Evolutionary conservation across 2,797 vertebrate genomes (phyloP).

Genomic region (Serranus cabrilla): DNA sequence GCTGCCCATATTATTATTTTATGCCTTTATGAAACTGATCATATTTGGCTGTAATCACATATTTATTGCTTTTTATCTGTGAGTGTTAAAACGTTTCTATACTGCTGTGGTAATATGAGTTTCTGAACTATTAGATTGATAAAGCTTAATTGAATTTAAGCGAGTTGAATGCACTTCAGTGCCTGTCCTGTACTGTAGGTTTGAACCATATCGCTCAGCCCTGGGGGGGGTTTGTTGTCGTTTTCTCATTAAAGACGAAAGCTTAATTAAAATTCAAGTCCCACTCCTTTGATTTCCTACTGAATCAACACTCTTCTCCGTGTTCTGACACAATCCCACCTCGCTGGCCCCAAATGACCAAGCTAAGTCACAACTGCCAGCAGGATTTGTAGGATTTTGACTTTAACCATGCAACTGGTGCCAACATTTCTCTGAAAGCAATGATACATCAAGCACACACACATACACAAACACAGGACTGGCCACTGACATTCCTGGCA

Average conservation of each 20-base stretch:
- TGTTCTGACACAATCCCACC: slow-evolving; percentile 17
- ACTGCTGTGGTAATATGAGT: no score
- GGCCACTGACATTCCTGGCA: slow-evolving; percentile 28
- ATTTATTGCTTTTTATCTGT: no score
- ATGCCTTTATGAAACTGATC: no score
- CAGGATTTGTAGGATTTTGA: slow-evolving; percentile 40
- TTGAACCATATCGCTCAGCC: no score
- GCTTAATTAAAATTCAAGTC: background rate
- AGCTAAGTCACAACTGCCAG: slow-evolving; percentile 6
- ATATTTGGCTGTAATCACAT: no score
- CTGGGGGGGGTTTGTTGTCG: background rate
- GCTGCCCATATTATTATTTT: no score
- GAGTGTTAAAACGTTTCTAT: no score
- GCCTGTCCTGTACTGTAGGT: no score
- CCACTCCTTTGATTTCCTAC: slow-evolving; percentile 1
- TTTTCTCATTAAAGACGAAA: background rate
- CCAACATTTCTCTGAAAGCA: slow-evolving; percentile 38
- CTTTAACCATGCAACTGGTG: slow-evolving; percentile 27
- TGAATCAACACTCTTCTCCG: background rate
- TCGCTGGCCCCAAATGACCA: slow-evolving; percentile 22
- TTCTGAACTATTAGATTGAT: no score
- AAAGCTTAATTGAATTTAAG: no score
- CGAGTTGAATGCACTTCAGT: no score
- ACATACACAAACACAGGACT: slow-evolving; percentile 6
- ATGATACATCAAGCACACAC: slow-evolving; percentile 22